Base-by-base conservation (phyloP, 2,797 vertebrate genomes). In the Chromobotia macracanthus region DNA sequence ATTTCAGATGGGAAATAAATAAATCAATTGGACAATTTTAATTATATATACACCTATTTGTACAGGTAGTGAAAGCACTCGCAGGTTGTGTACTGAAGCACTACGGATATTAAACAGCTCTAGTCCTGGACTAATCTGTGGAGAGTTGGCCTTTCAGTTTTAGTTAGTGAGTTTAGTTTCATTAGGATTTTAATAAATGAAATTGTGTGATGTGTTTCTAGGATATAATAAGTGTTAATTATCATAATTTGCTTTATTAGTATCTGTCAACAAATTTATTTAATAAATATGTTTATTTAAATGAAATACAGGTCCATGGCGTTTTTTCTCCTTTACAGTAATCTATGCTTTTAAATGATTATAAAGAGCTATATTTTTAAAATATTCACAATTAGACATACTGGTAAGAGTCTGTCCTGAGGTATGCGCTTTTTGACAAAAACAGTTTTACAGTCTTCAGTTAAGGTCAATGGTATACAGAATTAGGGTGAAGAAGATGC, bases 61-160 rank as follows among this genome's bases (percentile, higher is more conserved):
- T 28, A 28, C 25, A 48, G 38, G 25, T 11, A 6, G 9, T 69
- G 60, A 63, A 75, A 35, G 18, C 18, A 35, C 6, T 16, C 2
- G 4, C 6, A 64, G 1, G 16, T 19, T 64, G 46, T 66, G 35
- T 25, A 8, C 6, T 31, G 18, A 77, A 13, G 41, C 75, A 77
- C 75, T 77, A 77, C 75, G 69, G 18, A 58, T 16, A 48, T 68
- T 16, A 9, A 48, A 19, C 28, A 19, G 23, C 55, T n/a, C 16
- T 1, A 31, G 0, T 10, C 6, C 2, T 10, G 15, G 38, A n/a
- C 51, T 18, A 19, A 16, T 6, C 9, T 21, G 7, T 46, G 10
- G 19, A 60, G 15, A 60, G 1, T 12, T 50, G n/a, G 21, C 68
- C 12, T 56, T 76, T 67, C 12, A 9, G 15, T 9, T 58, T 60